Base-by-base conservation (phyloP, 2,113 vertebrate species). In the Bolborhynchus lineola region DNA sequence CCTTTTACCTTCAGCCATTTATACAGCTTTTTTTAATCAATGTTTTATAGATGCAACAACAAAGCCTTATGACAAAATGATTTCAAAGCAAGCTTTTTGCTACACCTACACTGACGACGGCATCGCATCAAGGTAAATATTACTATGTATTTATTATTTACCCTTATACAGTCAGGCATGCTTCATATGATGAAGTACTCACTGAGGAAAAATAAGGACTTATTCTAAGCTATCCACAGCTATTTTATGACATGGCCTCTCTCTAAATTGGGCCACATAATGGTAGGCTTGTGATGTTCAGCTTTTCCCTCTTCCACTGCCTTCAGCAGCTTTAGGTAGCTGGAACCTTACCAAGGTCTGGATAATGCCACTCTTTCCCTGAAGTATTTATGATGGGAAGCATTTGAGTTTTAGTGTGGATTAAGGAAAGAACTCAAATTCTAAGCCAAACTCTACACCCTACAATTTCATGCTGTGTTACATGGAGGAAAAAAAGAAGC, bases 1-100 rank as follows among this genome's bases (percentile, higher is more conserved):
- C 53, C 69, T 79, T 88, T 88, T 90, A 93, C 29, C 62, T 91
- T 88, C 78, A 96, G 65, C 33, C 18, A 93, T 78, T 96, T 93
- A 92, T 19, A 82, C 33, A 87, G 21, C 33, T 90, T 95, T 78
- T 85, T 93, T 9, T 41, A 82, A 90, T 79, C 26, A 79, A 39
- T 92, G 41, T 87, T 96, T 94, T 93, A 97, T 55, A 93, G 49
- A 95, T 64, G 79, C 77, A 91, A 81, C 46, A 86, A 93, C 74
- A 92, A 92, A 92, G 70, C 46, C 91, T 78, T 93, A 46, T n/a
- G 55, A 82, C 50, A 52, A 93, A 81, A n/a, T 75, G 23, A 88
- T 79, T 95, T 76, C 60, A 95, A 94, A 86, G 64, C 39, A 83
- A 87, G 42, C 6, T 83, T 89, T 96, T 41, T 95, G 68, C 49